These are phyloP conservation scores for Cassiopea xamachana DNA, from an alignment of 30 jellyfish, hydroid and myxozoan genomes.

Conservation along the genomic window DNA sequence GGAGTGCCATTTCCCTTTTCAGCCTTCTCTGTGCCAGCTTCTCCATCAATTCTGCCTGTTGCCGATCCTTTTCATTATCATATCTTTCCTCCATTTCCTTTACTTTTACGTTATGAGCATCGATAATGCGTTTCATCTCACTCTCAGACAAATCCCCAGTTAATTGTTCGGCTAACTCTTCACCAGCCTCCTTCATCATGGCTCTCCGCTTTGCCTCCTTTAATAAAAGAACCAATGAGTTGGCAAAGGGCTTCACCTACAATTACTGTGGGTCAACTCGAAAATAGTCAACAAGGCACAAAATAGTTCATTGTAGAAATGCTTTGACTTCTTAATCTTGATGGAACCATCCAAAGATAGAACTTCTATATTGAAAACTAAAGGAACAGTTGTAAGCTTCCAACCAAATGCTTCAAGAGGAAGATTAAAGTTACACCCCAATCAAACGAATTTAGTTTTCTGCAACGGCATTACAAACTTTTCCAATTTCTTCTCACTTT, in stretches of 20 bases:
- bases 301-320: no score
- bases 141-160: constrained; percentile 76
- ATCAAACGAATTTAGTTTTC: no score
- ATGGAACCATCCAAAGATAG: no score
- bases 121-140: constrained; percentile 78
- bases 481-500: no score
- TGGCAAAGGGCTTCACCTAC: background rate
- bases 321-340: no score
- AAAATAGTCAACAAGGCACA: no score
- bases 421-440: no score
- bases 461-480: no score
- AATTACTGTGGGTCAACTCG: no score
- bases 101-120: constrained; percentile 62
- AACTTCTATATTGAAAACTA: no score
- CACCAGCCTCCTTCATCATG: constrained; percentile 78
- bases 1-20: constrained; percentile 71
- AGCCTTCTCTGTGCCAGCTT: constrained; percentile 78
- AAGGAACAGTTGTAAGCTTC: no score
- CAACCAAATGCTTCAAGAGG: no score
- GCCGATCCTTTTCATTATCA: constrained; percentile 65
- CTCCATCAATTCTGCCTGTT: constrained; percentile 70
- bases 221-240: background rate
- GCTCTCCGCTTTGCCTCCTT: constrained; percentile 80
- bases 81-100: constrained; percentile 59
- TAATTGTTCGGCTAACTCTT: constrained; percentile 76